phyloP scores from a whole-genome alignment of 2,888 invertebrate genomes.

The Nebria salina region DNA sequence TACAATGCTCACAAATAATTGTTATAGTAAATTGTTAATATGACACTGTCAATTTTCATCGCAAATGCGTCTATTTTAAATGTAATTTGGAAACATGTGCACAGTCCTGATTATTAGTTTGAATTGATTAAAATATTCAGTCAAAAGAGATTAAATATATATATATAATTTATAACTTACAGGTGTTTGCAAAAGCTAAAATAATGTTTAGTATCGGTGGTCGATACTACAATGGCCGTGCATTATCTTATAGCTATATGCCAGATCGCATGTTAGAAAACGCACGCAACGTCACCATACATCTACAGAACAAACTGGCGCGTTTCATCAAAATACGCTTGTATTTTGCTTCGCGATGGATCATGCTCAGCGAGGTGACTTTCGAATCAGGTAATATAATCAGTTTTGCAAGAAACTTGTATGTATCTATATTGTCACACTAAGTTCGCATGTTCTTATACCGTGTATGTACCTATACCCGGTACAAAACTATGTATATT shows the following conservation, averaged over 20 bases:
- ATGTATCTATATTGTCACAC: background rate
- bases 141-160: background rate
- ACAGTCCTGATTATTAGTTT: background rate
- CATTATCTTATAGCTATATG: slow-evolving; percentile 68
- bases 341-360: slow-evolving; percentile 75
- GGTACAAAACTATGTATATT: background rate
- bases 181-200: slow-evolving; percentile 75
- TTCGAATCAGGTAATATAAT: slow-evolving; percentile 66
- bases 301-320: slow-evolving; percentile 71
- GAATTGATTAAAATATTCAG: background rate
- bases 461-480: background rate
- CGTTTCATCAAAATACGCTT: slow-evolving; percentile 71
- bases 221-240: slow-evolving; percentile 66
- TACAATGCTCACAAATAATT: too few relatives aligned
- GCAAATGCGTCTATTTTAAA: too few relatives aligned
- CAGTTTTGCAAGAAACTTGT: background rate
- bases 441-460: background rate
- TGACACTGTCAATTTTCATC: too few relatives aligned
- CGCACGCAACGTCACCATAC: slow-evolving; percentile 75
- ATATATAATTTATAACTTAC: slow-evolving; percentile 48
- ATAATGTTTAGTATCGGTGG: slow-evolving; percentile 73
- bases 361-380: slow-evolving; percentile 76
- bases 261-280: slow-evolving; percentile 71
- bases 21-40: too few relatives aligned
- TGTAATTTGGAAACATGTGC: too few relatives aligned